These are phyloP conservation scores for Chiridota heheva DNA, from an alignment of 35 echinoderm and acorn worm genomes.

Conservation along the genomic window DNA sequence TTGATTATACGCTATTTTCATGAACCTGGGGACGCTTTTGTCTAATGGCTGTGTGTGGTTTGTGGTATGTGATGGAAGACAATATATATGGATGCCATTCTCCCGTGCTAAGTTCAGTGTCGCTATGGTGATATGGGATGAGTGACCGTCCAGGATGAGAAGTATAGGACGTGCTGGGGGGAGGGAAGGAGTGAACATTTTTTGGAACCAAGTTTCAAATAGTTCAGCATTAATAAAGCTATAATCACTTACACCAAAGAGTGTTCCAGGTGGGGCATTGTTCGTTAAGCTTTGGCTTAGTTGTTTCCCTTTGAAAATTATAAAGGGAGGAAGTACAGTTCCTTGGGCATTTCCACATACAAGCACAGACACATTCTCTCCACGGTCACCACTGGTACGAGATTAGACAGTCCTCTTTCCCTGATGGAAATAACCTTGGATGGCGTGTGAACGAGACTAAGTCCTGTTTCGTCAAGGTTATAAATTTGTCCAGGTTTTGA, in stretches of 20 bases:
- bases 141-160: slow-evolving; percentile 52
- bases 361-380: slow-evolving; percentile 53
- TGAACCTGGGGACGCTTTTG: slow-evolving; percentile 44
- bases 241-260: slow-evolving; percentile 45
- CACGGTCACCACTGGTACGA: slow-evolving; percentile 51
- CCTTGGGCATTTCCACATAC: slow-evolving; percentile 26
- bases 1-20: slow-evolving; percentile 58
- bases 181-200: slow-evolving; percentile 34
- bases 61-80: slow-evolving; percentile 53
- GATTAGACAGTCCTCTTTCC: slow-evolving; percentile 46
- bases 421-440: slow-evolving; percentile 26
- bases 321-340: slow-evolving; percentile 40
- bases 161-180: slow-evolving; percentile 51
- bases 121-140: slow-evolving; percentile 22
- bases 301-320: slow-evolving; percentile 52
- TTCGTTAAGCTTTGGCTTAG: slow-evolving; percentile 28
- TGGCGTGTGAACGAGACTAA: slow-evolving; percentile 34
- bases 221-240: slow-evolving; percentile 36
- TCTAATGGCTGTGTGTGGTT: slow-evolving; percentile 71
- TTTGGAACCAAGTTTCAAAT: slow-evolving; percentile 9
- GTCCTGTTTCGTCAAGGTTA: slow-evolving; percentile 55
- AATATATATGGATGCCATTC: slow-evolving; percentile 48
- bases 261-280: slow-evolving; percentile 62
- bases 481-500: slow-evolving; percentile 37
- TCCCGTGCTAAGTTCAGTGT: slow-evolving; percentile 42